Base-by-base conservation (phyloP, 2,888 invertebrate genomes). In the Patella caerulea region DNA sequence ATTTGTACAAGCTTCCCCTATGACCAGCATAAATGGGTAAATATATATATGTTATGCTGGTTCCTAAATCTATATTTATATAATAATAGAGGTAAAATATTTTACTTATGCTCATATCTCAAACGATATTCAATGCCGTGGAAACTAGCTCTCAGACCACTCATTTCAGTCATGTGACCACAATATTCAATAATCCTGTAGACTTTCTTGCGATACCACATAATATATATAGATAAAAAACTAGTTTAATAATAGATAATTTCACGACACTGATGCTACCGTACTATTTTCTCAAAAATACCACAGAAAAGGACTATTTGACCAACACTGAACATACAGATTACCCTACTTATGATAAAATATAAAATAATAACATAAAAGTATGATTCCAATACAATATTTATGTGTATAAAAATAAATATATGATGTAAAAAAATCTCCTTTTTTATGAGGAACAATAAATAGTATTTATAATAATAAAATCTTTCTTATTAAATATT, bases 21-120 rank as follows among this genome's bases (percentile, higher is more conserved):
- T 65, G 65, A 24, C 65, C 65, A 65, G 65, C 65, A 65, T 65
- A 65, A 24, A 65, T 65, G 19, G 65, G 19, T 65, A 65, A 65
- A 65, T 65, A 65, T 65, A 65, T 65, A 65, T 45, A 19, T 65
- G 65, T 65, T 65, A 65, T 65, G 65, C 65, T 65, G 65, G 65
- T 65, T 24, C 24, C 65, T 65, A 65, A 24, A 65, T 65, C 65
- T 65, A 65, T 65, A 65, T 65, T 65, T 65, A 65, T 65, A 65
- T 65, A 65, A 65, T 65, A 65, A 65, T 65, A 65, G 65, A 65
- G 65, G 65, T 65, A 65, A 65, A 65, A 65, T 65, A 65, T 24
- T 65, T 65, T 65, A 65, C 65, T 65, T 65, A 65, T 65, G 65
- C 65, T 65, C 65, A 65, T 65, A 65, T 65, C 65, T 65, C 65